Conservation (phyloP, 2,797 vertebrate genomes). For the Ctenochaetus hawaiiensis region DNA sequence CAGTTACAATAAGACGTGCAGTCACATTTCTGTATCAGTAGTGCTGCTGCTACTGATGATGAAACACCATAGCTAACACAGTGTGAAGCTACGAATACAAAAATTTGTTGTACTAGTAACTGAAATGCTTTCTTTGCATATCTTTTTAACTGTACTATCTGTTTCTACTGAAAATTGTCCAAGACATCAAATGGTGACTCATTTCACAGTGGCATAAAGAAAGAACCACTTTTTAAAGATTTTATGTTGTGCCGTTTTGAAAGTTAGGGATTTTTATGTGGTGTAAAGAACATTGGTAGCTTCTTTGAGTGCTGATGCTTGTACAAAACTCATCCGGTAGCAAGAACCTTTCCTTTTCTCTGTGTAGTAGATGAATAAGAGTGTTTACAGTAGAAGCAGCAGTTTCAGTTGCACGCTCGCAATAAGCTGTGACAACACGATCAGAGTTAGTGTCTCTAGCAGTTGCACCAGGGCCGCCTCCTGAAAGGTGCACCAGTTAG, state of each 20-base stretch:
- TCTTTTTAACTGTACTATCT: not conserved
- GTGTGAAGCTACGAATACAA: not conserved
- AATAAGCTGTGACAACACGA: constrained; percentile 54
- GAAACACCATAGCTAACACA: constrained; percentile 6
- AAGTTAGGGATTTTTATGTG: not conserved
- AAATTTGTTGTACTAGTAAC: not conserved
- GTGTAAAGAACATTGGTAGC: not conserved
- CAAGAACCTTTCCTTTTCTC: constrained; percentile 3
- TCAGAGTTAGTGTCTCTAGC: constrained; percentile 57
- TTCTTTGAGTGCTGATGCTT: constrained; percentile 4
- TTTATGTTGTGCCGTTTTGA: not conserved
- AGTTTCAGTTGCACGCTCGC: constrained; percentile 27
- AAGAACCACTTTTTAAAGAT: not conserved
- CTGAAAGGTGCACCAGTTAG: constrained; percentile 68
- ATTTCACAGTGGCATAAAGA: too few species aligned
- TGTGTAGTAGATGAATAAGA: constrained; percentile 13
- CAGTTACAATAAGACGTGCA: constrained; percentile 18
- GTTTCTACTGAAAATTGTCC: too few species aligned
- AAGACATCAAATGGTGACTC: not conserved
- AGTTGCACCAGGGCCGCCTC: constrained; percentile 41
- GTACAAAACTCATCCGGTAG: not conserved
- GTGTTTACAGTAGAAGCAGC: constrained; percentile 28
- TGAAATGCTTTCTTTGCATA: not conserved
- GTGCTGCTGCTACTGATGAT: constrained; percentile 4
- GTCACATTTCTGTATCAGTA: constrained; percentile 9